Conservation (phyloP, 2,888 invertebrate genomes). For the Sphecodes monilicornis region DNA sequence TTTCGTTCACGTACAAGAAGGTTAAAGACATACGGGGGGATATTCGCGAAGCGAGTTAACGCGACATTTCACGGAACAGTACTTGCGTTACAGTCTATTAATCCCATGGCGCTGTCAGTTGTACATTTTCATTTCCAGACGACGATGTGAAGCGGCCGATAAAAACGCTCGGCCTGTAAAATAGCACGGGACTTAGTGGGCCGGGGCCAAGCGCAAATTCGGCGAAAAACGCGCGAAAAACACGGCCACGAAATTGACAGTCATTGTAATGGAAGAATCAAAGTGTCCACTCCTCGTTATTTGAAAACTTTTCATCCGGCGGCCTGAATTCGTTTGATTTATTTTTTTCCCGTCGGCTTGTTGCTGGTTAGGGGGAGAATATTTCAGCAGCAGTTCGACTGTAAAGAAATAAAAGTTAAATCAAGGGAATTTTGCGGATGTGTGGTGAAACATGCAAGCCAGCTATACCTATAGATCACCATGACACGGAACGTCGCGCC, state of each 20-base stretch:
- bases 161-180: slow-evolving; percentile 38
- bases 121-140: slow-evolving; percentile 12
- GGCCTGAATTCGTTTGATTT: slow-evolving; percentile 62
- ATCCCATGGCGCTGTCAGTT: neutral
- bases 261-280: slow-evolving; percentile 73
- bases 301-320: slow-evolving; percentile 67
- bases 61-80: slow-evolving; percentile 8
- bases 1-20: neutral
- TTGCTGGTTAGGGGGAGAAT: slow-evolving; percentile 42
- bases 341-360: slow-evolving; percentile 42
- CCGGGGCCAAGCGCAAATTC: slow-evolving; percentile 41
- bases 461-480: slow-evolving; percentile 18
- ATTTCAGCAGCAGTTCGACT: slow-evolving; percentile 53
- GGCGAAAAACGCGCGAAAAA: slow-evolving; percentile 27
- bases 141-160: slow-evolving; percentile 9
- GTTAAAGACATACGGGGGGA: neutral
- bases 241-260: slow-evolving; percentile 53
- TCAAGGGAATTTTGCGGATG: slow-evolving; percentile 29
- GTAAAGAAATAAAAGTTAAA: slow-evolving; percentile 65
- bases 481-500: slow-evolving; percentile 23
- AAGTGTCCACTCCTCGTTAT: slow-evolving; percentile 71
- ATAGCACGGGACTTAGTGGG: slow-evolving; percentile 10
- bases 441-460: slow-evolving; percentile 26
- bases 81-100: slow-evolving; percentile 2
- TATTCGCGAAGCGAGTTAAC: neutral